phyloP scores from a whole-genome alignment of 2,797 vertebrate species.

The Erethizon dorsatum region DNA sequence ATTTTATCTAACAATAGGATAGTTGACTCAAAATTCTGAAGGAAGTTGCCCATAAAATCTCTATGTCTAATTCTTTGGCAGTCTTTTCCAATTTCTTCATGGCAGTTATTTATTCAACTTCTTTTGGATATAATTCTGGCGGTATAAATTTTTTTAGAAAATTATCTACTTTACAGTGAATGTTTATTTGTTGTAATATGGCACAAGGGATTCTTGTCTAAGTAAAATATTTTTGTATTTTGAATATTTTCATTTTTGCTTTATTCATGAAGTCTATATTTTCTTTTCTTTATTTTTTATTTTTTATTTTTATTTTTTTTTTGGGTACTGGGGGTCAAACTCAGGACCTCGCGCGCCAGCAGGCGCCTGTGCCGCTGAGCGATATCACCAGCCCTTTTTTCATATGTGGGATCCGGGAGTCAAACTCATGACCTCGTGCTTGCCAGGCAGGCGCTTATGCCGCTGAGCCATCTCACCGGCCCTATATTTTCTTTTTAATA shows the following conservation, averaged over 20 bases:
- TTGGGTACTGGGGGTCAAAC: too few species aligned
- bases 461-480: too few species aligned
- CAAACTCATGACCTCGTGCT: too few species aligned
- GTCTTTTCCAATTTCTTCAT: constrained; percentile 54
- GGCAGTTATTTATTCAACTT: constrained; percentile 56
- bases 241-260: constrained; percentile 58
- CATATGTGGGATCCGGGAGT: too few species aligned
- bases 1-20: constrained; percentile 46
- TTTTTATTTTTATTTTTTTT: too few species aligned
- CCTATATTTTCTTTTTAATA: constrained; percentile 6
- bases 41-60: constrained; percentile 54
- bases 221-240: constrained; percentile 57
- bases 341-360: too few species aligned
- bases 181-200: constrained; percentile 30
- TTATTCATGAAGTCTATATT: constrained; percentile 1
- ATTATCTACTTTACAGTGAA: constrained; percentile 49
- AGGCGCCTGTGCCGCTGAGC: too few species aligned
- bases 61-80: constrained; percentile 6
- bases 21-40: constrained; percentile 60
- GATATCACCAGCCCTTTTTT: too few species aligned
- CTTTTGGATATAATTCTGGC: constrained; percentile 55
- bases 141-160: constrained; percentile 61
- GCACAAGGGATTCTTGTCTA: neutral
- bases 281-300: neutral
- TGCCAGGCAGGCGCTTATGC: too few species aligned